Base-by-base conservation (phyloP, 1,140 invertebrate genomes). In the Aphaenogaster floridana region DNA sequence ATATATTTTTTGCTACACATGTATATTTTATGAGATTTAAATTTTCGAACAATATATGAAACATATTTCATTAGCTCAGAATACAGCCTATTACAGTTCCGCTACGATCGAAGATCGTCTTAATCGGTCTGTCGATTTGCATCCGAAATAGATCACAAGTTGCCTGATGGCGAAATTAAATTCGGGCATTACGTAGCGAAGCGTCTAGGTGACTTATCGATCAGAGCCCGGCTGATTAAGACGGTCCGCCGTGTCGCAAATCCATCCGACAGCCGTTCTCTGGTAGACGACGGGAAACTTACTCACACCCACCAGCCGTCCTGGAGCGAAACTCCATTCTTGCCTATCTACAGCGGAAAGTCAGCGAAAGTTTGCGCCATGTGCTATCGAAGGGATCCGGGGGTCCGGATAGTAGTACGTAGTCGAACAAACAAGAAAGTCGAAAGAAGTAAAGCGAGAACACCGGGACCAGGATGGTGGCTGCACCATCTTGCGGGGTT, bases 301-400 rank as follows among this genome's bases (percentile, higher is more conserved):
- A 64, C 83, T 79, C 83, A 52, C 72, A 64, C 83, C 28, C 68
- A 21, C 17, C 68, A 39, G 7, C 15, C 45, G 11, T 36, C 36
- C 36, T 28, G 21, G 36, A 13, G 52, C 36, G 54, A 39, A 86
- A 45, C 87, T 63, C 57, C 7, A 72, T 80, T 86, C 84, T 59
- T 57, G 52, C 68, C 59, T 86, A 86, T 80, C 84, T 50, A 48
- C 54, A 54, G 61, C 45, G 86, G 71, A 86, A 91, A 91, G 80
- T 91, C 81, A 13, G 57, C 39, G 64, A 76, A 91, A 87, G 80
- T 91, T 90, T 59, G 88, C 81, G 80, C 71, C 88, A 90, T 72
- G 77, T 88, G 90, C 68, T 57, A 61, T 64, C 74, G 77, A 88
- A 87, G 74, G 34, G 45, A 66, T 48, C 36, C 45, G 42, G 48